Evolutionary conservation across 2,113 vertebrate genomes (phyloP).

Genomic region (Hydropotes inermis): DNA sequence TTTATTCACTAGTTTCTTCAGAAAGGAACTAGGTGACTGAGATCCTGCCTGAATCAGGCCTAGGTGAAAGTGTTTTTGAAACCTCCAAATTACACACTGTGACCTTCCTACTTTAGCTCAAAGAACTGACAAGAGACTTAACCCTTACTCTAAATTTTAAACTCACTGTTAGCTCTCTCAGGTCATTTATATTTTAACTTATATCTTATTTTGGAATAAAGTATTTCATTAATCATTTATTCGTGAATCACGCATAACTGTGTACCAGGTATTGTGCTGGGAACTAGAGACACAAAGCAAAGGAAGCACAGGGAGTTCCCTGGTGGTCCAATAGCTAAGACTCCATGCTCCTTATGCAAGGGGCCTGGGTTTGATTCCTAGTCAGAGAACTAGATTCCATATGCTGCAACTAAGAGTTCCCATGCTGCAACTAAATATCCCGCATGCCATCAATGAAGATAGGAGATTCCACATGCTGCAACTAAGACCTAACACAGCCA

Average conservation of each 20-base stretch:
- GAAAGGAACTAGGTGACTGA: not conserved
- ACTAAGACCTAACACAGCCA: not conserved
- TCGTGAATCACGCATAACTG: not conserved
- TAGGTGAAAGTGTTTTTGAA: not conserved
- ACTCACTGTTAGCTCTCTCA: not conserved
- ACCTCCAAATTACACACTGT: not conserved
- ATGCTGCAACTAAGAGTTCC: not conserved
- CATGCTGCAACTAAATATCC: not conserved
- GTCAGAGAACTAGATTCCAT: not conserved
- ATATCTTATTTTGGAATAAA: slow-evolving; percentile 26
- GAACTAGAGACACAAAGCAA: not conserved
- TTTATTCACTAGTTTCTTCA: slow-evolving; percentile 29
- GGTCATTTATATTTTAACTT: slow-evolving; percentile 8
- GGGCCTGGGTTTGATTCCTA: not conserved
- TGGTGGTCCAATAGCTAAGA: not conserved
- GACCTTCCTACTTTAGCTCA: not conserved
- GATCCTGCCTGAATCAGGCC: not conserved
- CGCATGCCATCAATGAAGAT: not conserved
- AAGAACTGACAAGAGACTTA: slow-evolving; percentile 1
- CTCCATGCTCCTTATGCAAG: not conserved
- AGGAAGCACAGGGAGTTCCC: not conserved
- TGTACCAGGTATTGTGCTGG: not conserved
- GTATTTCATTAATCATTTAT: slow-evolving; percentile 6
- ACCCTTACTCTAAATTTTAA: slow-evolving; percentile 17
- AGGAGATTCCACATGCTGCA: not conserved